A percentile compares a stretch with the other conserved stretches of the same genome.
phyloP scores from a whole-genome alignment of 2,888 invertebrate genomes.

The Dicyrtomina minuta region DNA sequence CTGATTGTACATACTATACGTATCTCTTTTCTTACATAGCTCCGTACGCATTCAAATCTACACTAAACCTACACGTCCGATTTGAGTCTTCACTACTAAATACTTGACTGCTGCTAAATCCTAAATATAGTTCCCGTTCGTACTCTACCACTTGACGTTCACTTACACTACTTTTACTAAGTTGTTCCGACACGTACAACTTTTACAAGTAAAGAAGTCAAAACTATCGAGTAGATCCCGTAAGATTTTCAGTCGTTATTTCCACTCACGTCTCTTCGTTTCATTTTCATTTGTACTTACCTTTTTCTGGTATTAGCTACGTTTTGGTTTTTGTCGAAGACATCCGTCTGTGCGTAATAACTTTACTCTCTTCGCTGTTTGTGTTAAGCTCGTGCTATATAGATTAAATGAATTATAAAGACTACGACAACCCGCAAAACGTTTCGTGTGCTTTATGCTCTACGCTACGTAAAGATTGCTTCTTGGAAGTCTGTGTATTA shows the following conservation, averaged over 20 bases:
- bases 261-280: background rate
- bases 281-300: background rate
- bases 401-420: too few species aligned
- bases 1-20: background rate
- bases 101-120: slow-evolving; percentile 3
- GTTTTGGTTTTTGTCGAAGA: background rate
- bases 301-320: background rate
- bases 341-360: background rate
- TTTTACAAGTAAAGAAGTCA: slow-evolving; percentile 15
- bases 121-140: slow-evolving; percentile 17
- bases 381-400: too few species aligned
- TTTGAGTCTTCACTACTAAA: slow-evolving; percentile 3
- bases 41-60: background rate
- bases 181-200: slow-evolving; percentile 16
- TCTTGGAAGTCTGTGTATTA: too few species aligned
- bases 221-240: slow-evolving; percentile 15
- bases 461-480: too few species aligned
- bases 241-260: background rate
- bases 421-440: too few species aligned
- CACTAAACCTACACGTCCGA: slow-evolving; percentile 2
- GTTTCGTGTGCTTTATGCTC: too few species aligned
- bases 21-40: background rate
- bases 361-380: too few species aligned
- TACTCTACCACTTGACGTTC: background rate
- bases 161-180: slow-evolving; percentile 11